phyloP scores from a whole-genome alignment of 2,888 invertebrate species.

The Cyclophora albipunctata region DNA sequence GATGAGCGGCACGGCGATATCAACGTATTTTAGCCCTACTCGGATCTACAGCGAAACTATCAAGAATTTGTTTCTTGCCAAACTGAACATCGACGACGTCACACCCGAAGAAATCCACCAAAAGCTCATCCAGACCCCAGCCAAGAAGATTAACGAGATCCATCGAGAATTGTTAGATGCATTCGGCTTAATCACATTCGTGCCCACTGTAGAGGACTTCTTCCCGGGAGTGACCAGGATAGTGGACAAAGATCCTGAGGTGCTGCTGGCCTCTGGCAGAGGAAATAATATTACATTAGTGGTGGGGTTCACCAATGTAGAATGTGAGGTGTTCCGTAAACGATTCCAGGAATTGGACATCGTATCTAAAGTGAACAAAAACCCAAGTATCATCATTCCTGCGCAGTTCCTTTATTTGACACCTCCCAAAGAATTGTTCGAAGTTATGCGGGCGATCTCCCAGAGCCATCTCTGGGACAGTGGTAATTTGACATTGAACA shows the following conservation, averaged over 20 bases:
- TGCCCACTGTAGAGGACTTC: conserved; percentile 49
- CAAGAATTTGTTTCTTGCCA: conserved; percentile 34
- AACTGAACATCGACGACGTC: conserved; percentile 58
- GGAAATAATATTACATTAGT: conserved; percentile 49
- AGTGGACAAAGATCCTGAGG: conserved; percentile 50
- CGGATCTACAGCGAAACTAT: conserved; percentile 39
- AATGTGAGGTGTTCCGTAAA: conserved; percentile 50
- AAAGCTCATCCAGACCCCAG: conserved; percentile 38
- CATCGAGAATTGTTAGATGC: conserved; percentile 36
- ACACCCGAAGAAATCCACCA: conserved; percentile 42
- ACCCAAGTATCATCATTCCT: conserved; percentile 35
- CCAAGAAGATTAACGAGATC: conserved; percentile 42
- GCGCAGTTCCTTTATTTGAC: conserved; percentile 29
- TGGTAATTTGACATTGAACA: conserved; percentile 31
- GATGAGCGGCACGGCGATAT: conserved; percentile 51
- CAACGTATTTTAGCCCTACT: conserved; percentile 42
- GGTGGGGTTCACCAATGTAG: conserved; percentile 48
- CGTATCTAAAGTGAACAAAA: conserved; percentile 26
- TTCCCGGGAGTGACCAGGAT: conserved; percentile 45
- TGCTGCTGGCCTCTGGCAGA: conserved; percentile 36
- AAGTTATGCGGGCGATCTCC: conserved; percentile 27
- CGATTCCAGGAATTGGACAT: conserved; percentile 42
- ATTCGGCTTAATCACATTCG: conserved; percentile 43
- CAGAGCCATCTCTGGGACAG: conserved; percentile 34
- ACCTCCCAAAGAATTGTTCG: conserved; percentile 18